Conservation (phyloP, 2,797 vertebrate species). For the Myotis vivesi region DNA sequence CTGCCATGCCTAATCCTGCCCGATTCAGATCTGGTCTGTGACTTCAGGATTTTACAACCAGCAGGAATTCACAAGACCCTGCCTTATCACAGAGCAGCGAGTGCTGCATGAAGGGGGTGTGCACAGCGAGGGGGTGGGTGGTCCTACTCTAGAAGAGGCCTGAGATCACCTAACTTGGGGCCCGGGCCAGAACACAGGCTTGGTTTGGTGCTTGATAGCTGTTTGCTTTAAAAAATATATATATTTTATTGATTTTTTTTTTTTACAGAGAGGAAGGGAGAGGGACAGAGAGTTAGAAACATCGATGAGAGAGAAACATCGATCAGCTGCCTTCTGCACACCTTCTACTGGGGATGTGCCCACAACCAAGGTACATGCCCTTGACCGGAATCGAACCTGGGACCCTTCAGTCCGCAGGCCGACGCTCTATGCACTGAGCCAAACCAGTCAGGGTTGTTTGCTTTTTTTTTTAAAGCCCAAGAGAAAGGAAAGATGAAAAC, state of each 20-base stretch:
- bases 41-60: neutral
- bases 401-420: no score
- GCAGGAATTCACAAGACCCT: neutral
- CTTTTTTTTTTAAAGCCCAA: neutral
- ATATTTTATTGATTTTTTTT: no score
- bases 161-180: neutral
- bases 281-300: no score
- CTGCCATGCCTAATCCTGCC: no score
- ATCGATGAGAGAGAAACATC: no score
- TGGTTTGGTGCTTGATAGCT: neutral
- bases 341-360: no score
- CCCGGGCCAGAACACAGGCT: neutral
- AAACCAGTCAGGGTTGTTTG: no score
- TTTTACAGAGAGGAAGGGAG: no score
- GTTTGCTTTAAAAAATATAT: neutral
- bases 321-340: no score
- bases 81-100: neutral
- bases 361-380: no score
- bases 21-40: neutral
- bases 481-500: neutral
- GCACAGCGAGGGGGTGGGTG: accelerated
- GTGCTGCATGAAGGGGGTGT: accelerated
- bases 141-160: neutral
- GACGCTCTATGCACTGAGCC: no score
- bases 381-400: no score